Evolutionary conservation across 2,113 vertebrate genomes (phyloP).

Genomic region (Cyphotilapia sp.): DNA sequence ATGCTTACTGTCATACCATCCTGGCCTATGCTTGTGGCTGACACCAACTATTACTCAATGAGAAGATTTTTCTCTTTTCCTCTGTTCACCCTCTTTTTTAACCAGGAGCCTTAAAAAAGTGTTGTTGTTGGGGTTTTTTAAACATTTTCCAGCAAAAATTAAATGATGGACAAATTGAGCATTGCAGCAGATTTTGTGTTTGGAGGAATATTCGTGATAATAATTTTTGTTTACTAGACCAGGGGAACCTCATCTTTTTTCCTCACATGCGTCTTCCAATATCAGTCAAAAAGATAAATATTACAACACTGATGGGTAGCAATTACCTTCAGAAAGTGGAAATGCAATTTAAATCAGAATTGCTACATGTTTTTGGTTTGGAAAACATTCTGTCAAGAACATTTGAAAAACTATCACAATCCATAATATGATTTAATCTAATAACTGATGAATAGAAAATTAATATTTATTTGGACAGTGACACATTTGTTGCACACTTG

Average conservation of each 20-base stretch:
- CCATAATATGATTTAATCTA: not conserved
- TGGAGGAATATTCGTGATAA: not conserved
- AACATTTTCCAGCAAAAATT: not conserved
- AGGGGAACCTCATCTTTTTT: not conserved
- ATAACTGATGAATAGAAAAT: not conserved
- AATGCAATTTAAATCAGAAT: not conserved
- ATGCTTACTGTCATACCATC: constrained; percentile 7
- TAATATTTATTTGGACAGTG: not conserved
- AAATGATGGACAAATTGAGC: not conserved
- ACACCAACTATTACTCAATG: not conserved
- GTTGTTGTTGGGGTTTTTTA: accelerated
- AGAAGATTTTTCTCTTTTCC: not conserved
- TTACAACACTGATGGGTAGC: not conserved
- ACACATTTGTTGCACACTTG: not conserved
- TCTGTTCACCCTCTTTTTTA: not conserved
- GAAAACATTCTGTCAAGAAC: not conserved
- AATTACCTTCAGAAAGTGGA: not conserved
- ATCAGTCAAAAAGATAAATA: not conserved
- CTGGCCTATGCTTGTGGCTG: not conserved
- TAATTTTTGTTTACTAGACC: not conserved
- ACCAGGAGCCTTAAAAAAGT: not conserved
- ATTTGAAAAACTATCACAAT: not conserved
- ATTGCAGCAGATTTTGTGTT: not conserved
- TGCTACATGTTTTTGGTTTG: not conserved
- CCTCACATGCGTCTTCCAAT: not conserved